These are phyloP conservation scores for Onchidella celtica DNA, from an alignment of 2,888 invertebrate species.

Conservation along the genomic window DNA sequence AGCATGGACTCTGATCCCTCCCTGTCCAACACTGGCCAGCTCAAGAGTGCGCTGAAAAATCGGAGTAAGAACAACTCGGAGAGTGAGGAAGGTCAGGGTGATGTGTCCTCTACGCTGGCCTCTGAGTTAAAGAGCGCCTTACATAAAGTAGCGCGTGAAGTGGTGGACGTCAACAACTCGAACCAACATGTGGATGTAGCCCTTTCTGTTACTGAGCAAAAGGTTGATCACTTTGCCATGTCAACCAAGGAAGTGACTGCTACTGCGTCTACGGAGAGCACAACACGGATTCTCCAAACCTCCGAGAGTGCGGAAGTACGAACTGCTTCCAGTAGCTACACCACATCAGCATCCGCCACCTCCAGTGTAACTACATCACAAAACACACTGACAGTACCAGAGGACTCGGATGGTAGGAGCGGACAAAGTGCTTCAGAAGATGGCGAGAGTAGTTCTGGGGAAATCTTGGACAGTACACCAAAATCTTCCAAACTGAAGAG, in stretches of 20 bases:
- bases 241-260: background rate
- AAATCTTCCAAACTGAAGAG: constrained; percentile 31
- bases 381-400: constrained; percentile 14
- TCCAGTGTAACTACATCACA: background rate
- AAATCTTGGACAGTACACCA: constrained; percentile 28
- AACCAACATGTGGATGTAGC: constrained; percentile 4
- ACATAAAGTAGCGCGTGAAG: background rate
- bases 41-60: constrained; percentile 48
- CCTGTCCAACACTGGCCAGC: background rate
- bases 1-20: constrained; percentile 32
- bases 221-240: background rate
- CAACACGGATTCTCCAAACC: background rate
- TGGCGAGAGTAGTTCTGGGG: constrained; percentile 43
- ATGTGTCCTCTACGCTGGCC: background rate
- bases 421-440: constrained; percentile 33
- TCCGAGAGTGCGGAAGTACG: background rate
- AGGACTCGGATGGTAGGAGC: background rate
- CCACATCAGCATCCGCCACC: background rate
- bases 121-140: background rate
- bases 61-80: constrained; percentile 57
- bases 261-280: background rate
- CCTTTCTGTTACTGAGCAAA: background rate
- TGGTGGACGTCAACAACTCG: constrained; percentile 26
- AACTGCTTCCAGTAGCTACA: no score
- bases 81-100: constrained; percentile 10